phyloP scores from a whole-genome alignment of 2,888 invertebrate species.

The Bursaphelenchus okinawaensis region DNA sequence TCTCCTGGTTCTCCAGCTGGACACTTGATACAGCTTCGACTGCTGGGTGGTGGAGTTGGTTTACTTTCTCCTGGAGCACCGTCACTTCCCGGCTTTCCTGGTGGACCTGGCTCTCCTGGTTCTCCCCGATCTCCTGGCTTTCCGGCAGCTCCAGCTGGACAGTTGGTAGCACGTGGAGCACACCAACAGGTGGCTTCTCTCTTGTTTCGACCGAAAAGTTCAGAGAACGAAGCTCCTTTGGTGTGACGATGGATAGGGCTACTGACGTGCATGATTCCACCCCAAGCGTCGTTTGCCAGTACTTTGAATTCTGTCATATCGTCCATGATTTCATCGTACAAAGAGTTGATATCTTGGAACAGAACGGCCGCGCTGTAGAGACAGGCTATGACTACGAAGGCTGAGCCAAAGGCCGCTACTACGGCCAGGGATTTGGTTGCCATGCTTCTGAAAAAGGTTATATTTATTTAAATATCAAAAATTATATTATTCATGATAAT shows the following conservation, averaged over 20 bases:
- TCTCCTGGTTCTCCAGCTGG: constrained; percentile 45
- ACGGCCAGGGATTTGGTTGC: not conserved
- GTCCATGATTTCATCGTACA: constrained; percentile 30
- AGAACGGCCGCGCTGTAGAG: not conserved
- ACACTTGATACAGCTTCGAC: constrained; percentile 35
- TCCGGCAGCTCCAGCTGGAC: not conserved
- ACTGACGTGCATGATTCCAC: constrained; percentile 19
- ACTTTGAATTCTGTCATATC: constrained; percentile 31
- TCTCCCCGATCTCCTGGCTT: constrained; percentile 33
- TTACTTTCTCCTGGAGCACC: not conserved
- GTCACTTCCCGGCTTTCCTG: constrained; percentile 17
- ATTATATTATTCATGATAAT: too few species aligned
- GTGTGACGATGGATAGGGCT: not conserved
- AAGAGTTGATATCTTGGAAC: constrained; percentile 30
- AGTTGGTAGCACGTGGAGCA: not conserved
- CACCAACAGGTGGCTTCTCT: not conserved
- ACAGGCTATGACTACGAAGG: not conserved
- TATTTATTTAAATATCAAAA: too few species aligned
- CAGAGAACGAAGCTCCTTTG: not conserved
- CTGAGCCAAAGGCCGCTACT: not conserved
- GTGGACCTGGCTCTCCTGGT: constrained; percentile 18
- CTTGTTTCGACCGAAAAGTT: not conserved
- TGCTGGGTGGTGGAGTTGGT: not conserved
- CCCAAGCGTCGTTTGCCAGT: constrained; percentile 31
- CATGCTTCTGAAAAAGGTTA: not conserved